Conservation (phyloP, 37 sponge, comb jelly and placozoan genomes). For the Chondrilla cf. caribensis region DNA sequence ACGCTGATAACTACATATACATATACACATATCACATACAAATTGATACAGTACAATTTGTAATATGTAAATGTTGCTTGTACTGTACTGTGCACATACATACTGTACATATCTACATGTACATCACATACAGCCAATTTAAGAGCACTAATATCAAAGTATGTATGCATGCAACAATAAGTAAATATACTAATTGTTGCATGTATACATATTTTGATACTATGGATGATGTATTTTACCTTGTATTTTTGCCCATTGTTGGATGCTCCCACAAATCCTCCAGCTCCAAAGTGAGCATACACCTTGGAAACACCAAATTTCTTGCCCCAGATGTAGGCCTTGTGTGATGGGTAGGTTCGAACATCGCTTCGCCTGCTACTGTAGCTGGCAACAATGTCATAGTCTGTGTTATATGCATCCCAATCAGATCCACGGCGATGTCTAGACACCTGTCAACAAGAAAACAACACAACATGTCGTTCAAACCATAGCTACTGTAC, state of each 20-base stretch:
- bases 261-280: constrained; percentile 44
- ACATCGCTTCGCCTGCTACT: constrained; percentile 35
- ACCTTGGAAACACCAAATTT: constrained; percentile 38
- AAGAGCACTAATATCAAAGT: no score
- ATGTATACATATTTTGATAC: no score
- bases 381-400: constrained; percentile 39
- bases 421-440: constrained; percentile 36
- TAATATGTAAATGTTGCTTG: no score
- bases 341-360: constrained; percentile 38
- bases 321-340: constrained; percentile 60
- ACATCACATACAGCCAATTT: no score
- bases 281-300: constrained; percentile 31
- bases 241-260: constrained; percentile 20
- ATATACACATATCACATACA: no score
- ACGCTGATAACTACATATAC: no score
- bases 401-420: constrained; percentile 28
- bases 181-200: no score
- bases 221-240: neutral
- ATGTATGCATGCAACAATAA: no score
- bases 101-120: no score
- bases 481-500: no score
- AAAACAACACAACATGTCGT: neutral
- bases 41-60: no score
- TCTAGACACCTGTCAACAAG: neutral
- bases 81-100: no score